These are phyloP conservation scores for Timema cristinae DNA, from an alignment of 2,888 invertebrate genomes.

Conservation along the genomic window DNA sequence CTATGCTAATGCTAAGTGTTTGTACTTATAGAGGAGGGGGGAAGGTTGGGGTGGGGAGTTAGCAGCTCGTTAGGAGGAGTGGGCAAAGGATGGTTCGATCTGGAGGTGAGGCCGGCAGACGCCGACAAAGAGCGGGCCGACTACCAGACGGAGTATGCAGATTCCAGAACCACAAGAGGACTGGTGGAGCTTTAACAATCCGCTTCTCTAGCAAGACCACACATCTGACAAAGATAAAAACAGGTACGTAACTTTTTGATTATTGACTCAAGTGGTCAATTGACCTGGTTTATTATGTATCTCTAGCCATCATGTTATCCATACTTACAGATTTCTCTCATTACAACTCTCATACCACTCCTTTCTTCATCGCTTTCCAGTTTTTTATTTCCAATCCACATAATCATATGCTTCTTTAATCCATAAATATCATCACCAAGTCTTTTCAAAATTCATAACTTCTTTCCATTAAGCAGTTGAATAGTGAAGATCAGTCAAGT, in stretches of 20 bases:
- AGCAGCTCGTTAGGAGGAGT: slow-evolving; percentile 88
- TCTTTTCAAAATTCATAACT: too few relatives aligned
- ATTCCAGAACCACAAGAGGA: slow-evolving; percentile 21
- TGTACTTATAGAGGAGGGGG: slow-evolving; percentile 46
- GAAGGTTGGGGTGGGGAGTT: too few relatives aligned
- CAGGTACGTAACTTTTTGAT: neutral
- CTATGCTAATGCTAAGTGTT: too few relatives aligned
- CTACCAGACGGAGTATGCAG: slow-evolving; percentile 31
- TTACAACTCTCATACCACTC: too few relatives aligned
- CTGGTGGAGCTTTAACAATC: slow-evolving; percentile 16
- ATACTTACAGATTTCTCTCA: too few relatives aligned
- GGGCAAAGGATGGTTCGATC: slow-evolving; percentile 99
- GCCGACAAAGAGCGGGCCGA: slow-evolving; percentile 74
- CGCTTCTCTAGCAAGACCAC: slow-evolving; percentile 19
- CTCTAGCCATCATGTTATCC: too few relatives aligned
- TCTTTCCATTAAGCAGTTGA: too few relatives aligned
- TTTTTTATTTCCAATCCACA: too few relatives aligned
- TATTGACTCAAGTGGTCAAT: neutral
- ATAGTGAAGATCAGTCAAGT: too few relatives aligned
- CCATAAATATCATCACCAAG: too few relatives aligned
- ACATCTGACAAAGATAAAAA: slow-evolving; percentile 17
- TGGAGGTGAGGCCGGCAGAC: slow-evolving; percentile 92
- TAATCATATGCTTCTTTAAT: too few relatives aligned
- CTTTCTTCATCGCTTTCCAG: too few relatives aligned
- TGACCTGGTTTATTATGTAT: neutral